A percentile compares a stretch with the other conserved stretches of the same genome.
These are phyloP conservation scores for Dinomys branickii DNA, from an alignment of 2,113 vertebrate species.

Conservation along the genomic window DNA sequence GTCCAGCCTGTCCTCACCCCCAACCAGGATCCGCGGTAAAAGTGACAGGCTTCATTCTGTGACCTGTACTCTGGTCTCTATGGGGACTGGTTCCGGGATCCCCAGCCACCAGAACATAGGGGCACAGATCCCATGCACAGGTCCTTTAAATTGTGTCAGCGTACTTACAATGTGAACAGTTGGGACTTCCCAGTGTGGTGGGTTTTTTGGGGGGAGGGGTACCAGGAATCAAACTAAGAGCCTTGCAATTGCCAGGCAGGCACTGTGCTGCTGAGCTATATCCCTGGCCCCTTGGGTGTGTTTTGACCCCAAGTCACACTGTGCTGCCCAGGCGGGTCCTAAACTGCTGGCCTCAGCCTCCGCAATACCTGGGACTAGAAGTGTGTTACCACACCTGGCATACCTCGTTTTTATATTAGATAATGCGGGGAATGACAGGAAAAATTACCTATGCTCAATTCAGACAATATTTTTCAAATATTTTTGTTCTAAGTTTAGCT, in stretches of 20 bases:
- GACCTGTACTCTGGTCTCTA: background rate
- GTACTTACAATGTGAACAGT: background rate
- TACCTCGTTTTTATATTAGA: background rate
- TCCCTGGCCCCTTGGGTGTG: too few relatives aligned
- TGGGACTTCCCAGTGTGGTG: background rate
- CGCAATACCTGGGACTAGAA: background rate
- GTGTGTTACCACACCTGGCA: background rate
- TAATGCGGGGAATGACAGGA: background rate
- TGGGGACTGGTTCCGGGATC: background rate
- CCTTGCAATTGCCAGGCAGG: too few relatives aligned
- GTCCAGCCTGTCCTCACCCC: background rate
- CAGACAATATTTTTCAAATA: background rate
- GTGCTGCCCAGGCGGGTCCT: background rate
- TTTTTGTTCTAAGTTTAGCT: background rate
- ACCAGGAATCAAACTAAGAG: too few relatives aligned
- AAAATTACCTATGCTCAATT: background rate
- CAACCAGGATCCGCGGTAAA: background rate
- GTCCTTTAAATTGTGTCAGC: background rate
- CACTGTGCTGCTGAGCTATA: too few relatives aligned
- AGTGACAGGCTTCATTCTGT: background rate
- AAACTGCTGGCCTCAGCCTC: background rate
- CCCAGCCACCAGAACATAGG: background rate
- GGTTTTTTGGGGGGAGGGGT: too few relatives aligned
- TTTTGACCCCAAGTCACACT: background rate
- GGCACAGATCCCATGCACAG: fast-evolving